Base-by-base conservation (phyloP, 2,888 invertebrate genomes). In the Clepsis dumicolana region DNA sequence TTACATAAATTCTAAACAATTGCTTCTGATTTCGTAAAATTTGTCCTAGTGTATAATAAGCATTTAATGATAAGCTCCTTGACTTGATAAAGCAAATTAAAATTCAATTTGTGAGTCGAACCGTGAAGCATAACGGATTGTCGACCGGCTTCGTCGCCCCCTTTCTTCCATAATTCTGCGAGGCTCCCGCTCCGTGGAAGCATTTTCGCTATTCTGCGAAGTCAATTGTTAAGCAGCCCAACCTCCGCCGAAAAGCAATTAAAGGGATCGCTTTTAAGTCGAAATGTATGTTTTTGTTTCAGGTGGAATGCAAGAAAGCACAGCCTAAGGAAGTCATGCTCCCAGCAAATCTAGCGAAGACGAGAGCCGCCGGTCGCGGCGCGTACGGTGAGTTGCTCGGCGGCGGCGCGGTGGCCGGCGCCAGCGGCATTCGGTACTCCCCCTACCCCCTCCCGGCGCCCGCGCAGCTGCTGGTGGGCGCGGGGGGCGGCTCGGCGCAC, bases 241-340 rank as follows among this genome's bases (percentile, higher is more conserved):
- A 35, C 52, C n/a, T 44, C 41, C 27, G 32, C 38, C 35, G 32
- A 21, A 56, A 62, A 76, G 74, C 72, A 73, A 77, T 75, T 74
- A 74, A 74, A 71, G 72, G 72, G 66, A 71, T 61, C 61, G 61
- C 59, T 71, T 70, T 74, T 50, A 18, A 59, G 59, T 64, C 10
- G 52, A 64, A n/a, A 94, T 68, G 56, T 44, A 54, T 56, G 64
- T 54, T 54, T 52, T 90, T 88, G 86, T 92, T 92, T 50, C 95
- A 99, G 99, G 99, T 99, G 95, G 99, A 99, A 95, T 99, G 99
- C 95, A 99, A 99, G 96, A 99, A 99, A 94, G 99, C 99, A 87
- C 99, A 99, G 94, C 99, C 99, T 76, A 99, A 99, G 95, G 99
- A 99, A 95, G 99, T 99, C 85, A 99, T 99, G 99, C 96, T 99